Conservation (phyloP, 92 coral and sea anemone genomes). For the Palythoa heliodiscus region DNA sequence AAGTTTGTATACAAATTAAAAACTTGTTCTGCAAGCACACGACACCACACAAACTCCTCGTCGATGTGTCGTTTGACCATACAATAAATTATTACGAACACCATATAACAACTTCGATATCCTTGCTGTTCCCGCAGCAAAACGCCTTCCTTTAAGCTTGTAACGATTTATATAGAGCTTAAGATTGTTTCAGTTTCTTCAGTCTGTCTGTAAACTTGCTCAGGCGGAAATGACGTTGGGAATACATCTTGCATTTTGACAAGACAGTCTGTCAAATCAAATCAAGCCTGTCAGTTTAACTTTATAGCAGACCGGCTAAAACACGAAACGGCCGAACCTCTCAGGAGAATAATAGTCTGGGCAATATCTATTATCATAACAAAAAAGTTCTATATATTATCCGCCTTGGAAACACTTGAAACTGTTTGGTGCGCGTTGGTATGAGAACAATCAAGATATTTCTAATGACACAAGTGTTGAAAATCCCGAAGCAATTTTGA, state of each 20-base stretch:
- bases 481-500: neutral
- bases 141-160: neutral
- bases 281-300: neutral
- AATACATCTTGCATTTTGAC: slow-evolving; percentile 2
- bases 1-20: slow-evolving; percentile 7
- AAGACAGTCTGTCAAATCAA: slow-evolving; percentile 16
- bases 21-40: neutral
- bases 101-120: no score
- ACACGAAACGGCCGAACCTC: neutral
- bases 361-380: slow-evolving; percentile 17
- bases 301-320: slow-evolving; percentile 20
- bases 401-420: neutral
- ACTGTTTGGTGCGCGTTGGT: neutral
- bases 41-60: neutral
- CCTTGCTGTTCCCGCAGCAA: neutral
- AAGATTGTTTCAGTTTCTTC: slow-evolving; percentile 38
- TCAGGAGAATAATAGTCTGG: slow-evolving; percentile 3
- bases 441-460: neutral
- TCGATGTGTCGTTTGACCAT: neutral
- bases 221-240: slow-evolving; percentile 36
- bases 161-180: neutral
- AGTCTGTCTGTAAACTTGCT: slow-evolving; percentile 25
- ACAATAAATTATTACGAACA: no score
- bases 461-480: neutral
- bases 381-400: slow-evolving; percentile 10